Percentiles rank a stretch among this genome's conserved stretches.
These are phyloP conservation scores for Psettodes erumei DNA, from an alignment of 2,113 vertebrate genomes.

Conservation along the genomic window DNA sequence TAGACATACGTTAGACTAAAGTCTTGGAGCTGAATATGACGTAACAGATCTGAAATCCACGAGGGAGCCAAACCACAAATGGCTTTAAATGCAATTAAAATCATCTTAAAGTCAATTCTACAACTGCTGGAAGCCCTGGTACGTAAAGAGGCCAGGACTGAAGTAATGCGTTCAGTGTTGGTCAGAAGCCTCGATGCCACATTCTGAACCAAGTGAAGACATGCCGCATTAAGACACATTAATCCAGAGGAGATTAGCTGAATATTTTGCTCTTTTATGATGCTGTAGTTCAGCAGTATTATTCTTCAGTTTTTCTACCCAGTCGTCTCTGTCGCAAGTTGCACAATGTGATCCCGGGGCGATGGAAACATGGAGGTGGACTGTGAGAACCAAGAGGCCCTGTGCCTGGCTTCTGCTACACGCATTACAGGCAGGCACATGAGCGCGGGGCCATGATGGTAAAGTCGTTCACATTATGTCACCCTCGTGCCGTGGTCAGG, in stretches of 20 bases:
- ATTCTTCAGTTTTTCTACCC: constrained; percentile 12
- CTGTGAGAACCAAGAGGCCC: constrained; percentile 44
- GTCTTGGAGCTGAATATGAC: constrained; percentile 45
- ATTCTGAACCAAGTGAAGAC: constrained; percentile 42
- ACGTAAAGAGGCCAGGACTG: constrained; percentile 47
- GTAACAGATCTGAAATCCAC: constrained; percentile 43
- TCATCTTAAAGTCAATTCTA: constrained; percentile 53
- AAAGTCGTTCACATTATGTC: constrained; percentile 58
- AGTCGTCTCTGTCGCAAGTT: constrained; percentile 27
- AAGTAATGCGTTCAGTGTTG: constrained; percentile 57
- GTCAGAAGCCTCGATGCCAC: constrained; percentile 52
- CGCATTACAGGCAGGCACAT: constrained; percentile 57
- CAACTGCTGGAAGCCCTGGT: constrained; percentile 55
- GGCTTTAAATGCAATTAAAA: constrained; percentile 66
- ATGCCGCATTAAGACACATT: constrained; percentile 28
- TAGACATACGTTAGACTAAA: constrained; percentile 17
- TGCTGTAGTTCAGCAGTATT: background rate
- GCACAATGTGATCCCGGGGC: constrained; percentile 7
- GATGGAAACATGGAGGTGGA: constrained; percentile 52
- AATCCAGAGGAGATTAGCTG: constrained; percentile 24
- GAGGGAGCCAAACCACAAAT: constrained; percentile 61
- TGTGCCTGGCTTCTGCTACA: constrained; percentile 54
- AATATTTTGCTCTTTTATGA: constrained; percentile 3
- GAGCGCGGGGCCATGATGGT: constrained; percentile 46
- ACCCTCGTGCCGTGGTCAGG: constrained; percentile 70